A percentile compares a stretch with the other conserved stretches of the same genome.
Evolutionary conservation across 2,888 invertebrate species (phyloP).

Genomic region (Andrena flavipes): DNA sequence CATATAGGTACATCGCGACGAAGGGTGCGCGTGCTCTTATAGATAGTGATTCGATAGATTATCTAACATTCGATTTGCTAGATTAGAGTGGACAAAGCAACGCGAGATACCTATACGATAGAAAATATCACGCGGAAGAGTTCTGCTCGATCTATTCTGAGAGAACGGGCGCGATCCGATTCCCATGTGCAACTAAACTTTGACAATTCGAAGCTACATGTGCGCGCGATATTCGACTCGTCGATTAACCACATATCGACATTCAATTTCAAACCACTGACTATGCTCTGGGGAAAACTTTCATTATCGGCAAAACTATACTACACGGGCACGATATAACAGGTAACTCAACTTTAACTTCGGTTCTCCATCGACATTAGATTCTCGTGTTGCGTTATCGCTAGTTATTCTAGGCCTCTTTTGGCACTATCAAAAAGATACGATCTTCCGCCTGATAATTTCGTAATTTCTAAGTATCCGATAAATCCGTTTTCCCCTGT

Average conservation of each 20-base stretch:
- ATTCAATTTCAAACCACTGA: slow-evolving; percentile 36
- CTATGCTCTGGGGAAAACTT: slow-evolving; percentile 11
- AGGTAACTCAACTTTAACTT: slow-evolving; percentile 59
- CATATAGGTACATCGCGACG: not conserved
- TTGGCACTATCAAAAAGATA: not conserved
- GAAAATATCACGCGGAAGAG: no score
- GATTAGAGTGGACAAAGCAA: not conserved
- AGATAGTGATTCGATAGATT: no score
- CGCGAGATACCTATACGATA: no score
- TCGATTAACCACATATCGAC: slow-evolving; percentile 29
- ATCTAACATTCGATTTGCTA: not conserved
- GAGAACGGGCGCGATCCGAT: no score
- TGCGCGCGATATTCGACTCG: not conserved
- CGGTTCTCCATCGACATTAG: slow-evolving; percentile 31
- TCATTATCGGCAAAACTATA: slow-evolving; percentile 52
- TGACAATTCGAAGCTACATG: not conserved
- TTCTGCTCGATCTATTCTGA: no score
- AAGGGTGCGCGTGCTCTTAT: not conserved
- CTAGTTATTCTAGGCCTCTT: not conserved
- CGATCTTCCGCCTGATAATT: no score
- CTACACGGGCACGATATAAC: slow-evolving; percentile 55
- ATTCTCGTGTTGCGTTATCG: slow-evolving; percentile 11
- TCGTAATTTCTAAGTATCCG: no score
- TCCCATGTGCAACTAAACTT: not conserved
- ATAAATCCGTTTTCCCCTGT: no score